Base-by-base conservation (phyloP, 2,888 invertebrate species). In the Amiota minor region DNA sequence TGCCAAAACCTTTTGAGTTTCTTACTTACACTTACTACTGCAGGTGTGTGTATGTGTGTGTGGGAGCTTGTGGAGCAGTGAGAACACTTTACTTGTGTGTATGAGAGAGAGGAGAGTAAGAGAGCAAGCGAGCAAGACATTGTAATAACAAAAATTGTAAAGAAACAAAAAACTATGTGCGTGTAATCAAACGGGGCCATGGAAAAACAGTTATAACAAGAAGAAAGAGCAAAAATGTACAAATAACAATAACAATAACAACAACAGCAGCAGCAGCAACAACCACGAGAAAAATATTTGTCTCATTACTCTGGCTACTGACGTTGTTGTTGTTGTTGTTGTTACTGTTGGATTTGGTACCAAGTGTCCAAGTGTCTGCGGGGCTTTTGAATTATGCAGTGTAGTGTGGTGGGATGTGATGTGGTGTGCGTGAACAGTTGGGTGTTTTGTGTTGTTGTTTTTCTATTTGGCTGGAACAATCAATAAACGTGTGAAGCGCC, bases 171-270 rank as follows among this genome's bases (percentile, higher is more conserved):
- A 78, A 73, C 76, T 78, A 78, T 83, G 84, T 84, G 83, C 83
- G 83, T 84, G 84, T 81, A 83, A 84, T 83, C 83, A 84, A 83
- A 84, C 83, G 84, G 84, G 84, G 82, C 81, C 82, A 82, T 80
- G 61, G 50, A 61, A 78, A 35, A 79, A 80, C 82, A 67, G 67
- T 67, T 67, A 67, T 67, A 20, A 67, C 9, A 12, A 67, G 10
- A 18, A 23, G 67, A 35, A 16, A 56, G 56, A 56, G 56, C 18
- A 56, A 56, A 56, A 56, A 18, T 35, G 35, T 35, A 35, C 23
- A 1, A 23, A 9, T n/a, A 56, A 56, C 56, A 56, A 56, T 4
- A 50, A 49, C 49, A 49, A 49, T 49, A 49, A 49, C n/a, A n/a
- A n/a, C n/a, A n/a, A n/a, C n/a, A n/a, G 2, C 11, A 50, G 4